Base-by-base conservation (phyloP, 2,113 vertebrate genomes). In the Emydocephalus ijimae region DNA sequence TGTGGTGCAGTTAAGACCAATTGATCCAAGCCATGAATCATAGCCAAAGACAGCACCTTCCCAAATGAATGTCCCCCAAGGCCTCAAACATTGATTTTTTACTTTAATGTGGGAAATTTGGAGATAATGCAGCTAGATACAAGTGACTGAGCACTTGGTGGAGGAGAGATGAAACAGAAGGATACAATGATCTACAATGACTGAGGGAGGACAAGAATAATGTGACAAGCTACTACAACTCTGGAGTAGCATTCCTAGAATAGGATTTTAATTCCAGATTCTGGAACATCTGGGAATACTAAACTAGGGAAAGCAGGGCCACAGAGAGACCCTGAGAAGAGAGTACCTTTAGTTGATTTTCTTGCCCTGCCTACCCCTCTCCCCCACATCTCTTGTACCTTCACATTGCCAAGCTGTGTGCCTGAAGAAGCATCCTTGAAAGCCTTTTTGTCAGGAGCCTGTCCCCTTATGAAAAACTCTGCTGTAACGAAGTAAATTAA, bases 361-460 rank as follows among this genome's bases (percentile, higher is more conserved):
- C 5, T 14, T 23, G 1, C 74, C 54, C 14, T 50, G 11, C 26
- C 23, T 26, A 61, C 59, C 59, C n/a, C 50, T 15, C 52, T 23
- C 52, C 4, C 8, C 2, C 4, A 11, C 1, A 10, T 3, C n/a
- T n/a, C 48, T 4, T 89, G 54, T 89, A 96, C 96, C 96, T 96
- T 96, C 61, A 96, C 95, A 0, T 93, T 96, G 69, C 90, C 92
- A 90, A 92, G 69, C 86, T 94, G 96, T 54, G 90, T 89, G 3
- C 39, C 50, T 48, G 91, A 0, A 4, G 91, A 50, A 4, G 61
- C 10, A 1, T 93, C 94, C 0, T 15, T 64, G 20, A 90, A 85
- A 0, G 39, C 0, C 48, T 50, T 92, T 43, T 56, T 94, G 0
- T 87, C 89, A 0, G 15, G 1, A 0, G 89, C 3, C 2, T 91